Conservation (phyloP, 2,888 invertebrate genomes). For the Notodonta dromedarius region DNA sequence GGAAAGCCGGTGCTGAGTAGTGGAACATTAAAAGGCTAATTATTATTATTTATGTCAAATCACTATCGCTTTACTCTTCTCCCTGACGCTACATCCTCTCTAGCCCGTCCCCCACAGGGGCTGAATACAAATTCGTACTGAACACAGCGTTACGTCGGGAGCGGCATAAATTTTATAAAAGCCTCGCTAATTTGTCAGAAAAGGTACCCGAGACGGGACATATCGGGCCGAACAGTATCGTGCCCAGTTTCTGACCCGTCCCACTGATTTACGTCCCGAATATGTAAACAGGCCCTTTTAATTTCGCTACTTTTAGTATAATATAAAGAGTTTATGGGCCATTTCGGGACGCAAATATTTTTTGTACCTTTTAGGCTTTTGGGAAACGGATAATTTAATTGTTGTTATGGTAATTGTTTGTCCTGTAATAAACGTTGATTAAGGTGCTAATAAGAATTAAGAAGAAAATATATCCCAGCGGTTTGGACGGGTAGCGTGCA, state of each 20-base stretch:
- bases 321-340: not conserved
- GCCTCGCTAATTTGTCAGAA: slow-evolving; percentile 43
- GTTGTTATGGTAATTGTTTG: not conserved
- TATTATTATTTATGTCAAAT: too few species aligned
- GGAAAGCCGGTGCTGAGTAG: too few species aligned
- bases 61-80: slow-evolving; percentile 1
- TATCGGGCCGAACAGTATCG: slow-evolving; percentile 9
- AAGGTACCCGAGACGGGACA: slow-evolving; percentile 6
- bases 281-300: slow-evolving; percentile 10
- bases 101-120: slow-evolving; percentile 15
- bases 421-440: not conserved
- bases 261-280: slow-evolving; percentile 11
- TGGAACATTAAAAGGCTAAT: too few species aligned
- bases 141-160: slow-evolving; percentile 13
- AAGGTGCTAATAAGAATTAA: not conserved
- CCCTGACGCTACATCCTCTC: slow-evolving; percentile 11
- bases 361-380: not conserved
- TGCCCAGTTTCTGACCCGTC: slow-evolving; percentile 2
- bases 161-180: slow-evolving; percentile 34
- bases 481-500: too few species aligned
- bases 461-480: too few species aligned
- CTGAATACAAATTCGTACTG: slow-evolving; percentile 41
- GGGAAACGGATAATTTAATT: not conserved
- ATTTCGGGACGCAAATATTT: not conserved
- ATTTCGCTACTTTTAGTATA: not conserved